Base-by-base conservation (phyloP, 2,113 vertebrate species). In the Hippocampus barbouri region DNA sequence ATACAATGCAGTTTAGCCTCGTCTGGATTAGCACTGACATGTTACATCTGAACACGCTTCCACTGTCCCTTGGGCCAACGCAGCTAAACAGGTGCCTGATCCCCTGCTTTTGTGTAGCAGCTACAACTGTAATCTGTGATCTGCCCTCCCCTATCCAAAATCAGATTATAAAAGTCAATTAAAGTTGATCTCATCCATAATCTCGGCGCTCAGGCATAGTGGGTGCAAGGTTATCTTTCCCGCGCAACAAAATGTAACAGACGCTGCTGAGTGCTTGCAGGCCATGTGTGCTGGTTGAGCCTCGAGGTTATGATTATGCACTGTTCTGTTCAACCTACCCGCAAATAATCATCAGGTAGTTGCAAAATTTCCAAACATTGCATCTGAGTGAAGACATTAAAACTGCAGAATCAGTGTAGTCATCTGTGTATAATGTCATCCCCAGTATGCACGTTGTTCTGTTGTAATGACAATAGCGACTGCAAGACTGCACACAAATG, bases 131-230 rank as follows among this genome's bases (percentile, higher is more conserved):
- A 90, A 89, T 88, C 83, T 78, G 79, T 69, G 63, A 76, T 83
- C 62, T 82, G 60, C 80, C 68, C 61, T 71, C 69, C 66, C 71
- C 54, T 34, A 73, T 71, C 81, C 81, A 76, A 84, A 85, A 85
- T 88, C 85, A 84, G 86, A 89, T 87, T 89, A 86, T 62, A 23
- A 75, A 66, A 85, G 79, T 86, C 86, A 91, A 89, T 88, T 88
- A 84, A 83, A 90, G 69, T 79, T 75, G 69, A 21, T 74, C 66
- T 47, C 49, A 79, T 84, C 83, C 78, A 75, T 87, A 86, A 88
- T 90, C 82, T 88, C 63, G 16, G 64, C 30, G 4, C 69, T 21
- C 73, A 73, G 72, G 59, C 82, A 79, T 69, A 73, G 65, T 69
- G 82, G 72, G 61, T 68, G 64, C 74, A 78, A 77, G 76, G 84